phyloP scores from a whole-genome alignment of 1,140 invertebrate genomes.

The Patella vulgata region DNA sequence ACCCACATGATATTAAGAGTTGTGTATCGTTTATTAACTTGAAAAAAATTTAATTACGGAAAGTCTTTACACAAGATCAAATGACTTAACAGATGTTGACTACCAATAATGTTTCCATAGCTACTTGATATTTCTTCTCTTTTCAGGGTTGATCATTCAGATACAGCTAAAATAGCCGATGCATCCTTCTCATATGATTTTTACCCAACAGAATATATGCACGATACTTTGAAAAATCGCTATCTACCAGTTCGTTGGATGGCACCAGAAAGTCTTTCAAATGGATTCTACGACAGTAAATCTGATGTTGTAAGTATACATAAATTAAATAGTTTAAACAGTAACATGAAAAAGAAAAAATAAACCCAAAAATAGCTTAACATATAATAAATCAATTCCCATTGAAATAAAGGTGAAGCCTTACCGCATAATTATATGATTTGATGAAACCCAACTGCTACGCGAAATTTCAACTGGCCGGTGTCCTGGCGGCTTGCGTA shows the following conservation, averaged over 20 bases:
- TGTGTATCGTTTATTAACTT: too few relatives aligned
- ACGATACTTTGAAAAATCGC: slow-evolving; percentile 33
- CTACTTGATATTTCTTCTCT: not conserved
- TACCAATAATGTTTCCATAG: too few relatives aligned
- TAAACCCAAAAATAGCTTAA: not conserved
- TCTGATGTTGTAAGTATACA: slow-evolving; percentile 46
- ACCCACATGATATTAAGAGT: too few relatives aligned
- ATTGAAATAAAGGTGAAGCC: too few relatives aligned
- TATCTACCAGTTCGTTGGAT: slow-evolving; percentile 51
- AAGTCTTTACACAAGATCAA: too few relatives aligned
- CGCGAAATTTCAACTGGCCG: too few relatives aligned
- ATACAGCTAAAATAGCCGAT: slow-evolving; percentile 39
- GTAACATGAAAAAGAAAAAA: not conserved
- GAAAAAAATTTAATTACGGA: too few relatives aligned
- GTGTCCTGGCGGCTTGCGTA: not conserved
- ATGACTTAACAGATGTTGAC: too few relatives aligned
- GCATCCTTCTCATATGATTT: slow-evolving; percentile 44
- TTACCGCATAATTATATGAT: too few relatives aligned
- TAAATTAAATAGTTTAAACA: too few relatives aligned
- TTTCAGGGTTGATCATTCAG: slow-evolving; percentile 32
- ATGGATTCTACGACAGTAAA: slow-evolving; percentile 42
- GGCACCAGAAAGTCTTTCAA: slow-evolving; percentile 43
- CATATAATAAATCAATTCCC: too few relatives aligned
- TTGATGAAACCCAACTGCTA: too few relatives aligned
- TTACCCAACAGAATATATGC: slow-evolving; percentile 47